Base-by-base conservation (phyloP, 1,140 invertebrate genomes). In the Drosophila oshimai region DNA sequence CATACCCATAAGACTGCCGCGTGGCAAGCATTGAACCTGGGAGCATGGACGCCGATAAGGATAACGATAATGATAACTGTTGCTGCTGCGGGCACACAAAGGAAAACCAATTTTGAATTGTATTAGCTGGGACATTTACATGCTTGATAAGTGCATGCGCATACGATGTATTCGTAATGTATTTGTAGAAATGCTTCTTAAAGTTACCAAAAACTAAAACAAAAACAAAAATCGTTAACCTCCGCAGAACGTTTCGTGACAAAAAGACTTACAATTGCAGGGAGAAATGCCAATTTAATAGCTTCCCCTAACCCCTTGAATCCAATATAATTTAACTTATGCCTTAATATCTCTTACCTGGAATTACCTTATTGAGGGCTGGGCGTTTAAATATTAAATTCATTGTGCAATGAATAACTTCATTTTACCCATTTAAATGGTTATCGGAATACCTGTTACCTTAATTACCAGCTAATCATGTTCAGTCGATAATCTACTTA, bases 1-100 rank as follows among this genome's bases (percentile, higher is more conserved):
- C 64, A 87, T 87, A 74, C 81, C 81, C 57, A 87, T 87, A 49
- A 75, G 76, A 69, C 77, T 86, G 51, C 76, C 81, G 39, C 81
- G 81, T 50, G 68, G 76, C 76, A 86, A 81, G 50, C 81, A 81
- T 54, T 86, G 76, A 61, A 62, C 20, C 26, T 17, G 29, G 20
- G 34, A 20, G 34, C 22, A 44, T 45, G 36, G 28, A 28, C 34
- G 29, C 20, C n/a, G 60, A 64, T 37, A 26, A 51, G 31, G 45
- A 61, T 46, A 15, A 49, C 18, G 22, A 31, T 28, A 41, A 51
- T 26, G 41, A 44, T 44, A 22, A 51, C 28, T 29, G 37, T 22
- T 36, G 44, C 29, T 26, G 34, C n/a, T 17, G 12, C 13, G 28
- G 10, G 12, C 18, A 61, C 4, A 49, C 15, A 22, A 37, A 72